Base-by-base conservation (phyloP, 2,888 invertebrate genomes). In the Tachystola acroxantha region DNA sequence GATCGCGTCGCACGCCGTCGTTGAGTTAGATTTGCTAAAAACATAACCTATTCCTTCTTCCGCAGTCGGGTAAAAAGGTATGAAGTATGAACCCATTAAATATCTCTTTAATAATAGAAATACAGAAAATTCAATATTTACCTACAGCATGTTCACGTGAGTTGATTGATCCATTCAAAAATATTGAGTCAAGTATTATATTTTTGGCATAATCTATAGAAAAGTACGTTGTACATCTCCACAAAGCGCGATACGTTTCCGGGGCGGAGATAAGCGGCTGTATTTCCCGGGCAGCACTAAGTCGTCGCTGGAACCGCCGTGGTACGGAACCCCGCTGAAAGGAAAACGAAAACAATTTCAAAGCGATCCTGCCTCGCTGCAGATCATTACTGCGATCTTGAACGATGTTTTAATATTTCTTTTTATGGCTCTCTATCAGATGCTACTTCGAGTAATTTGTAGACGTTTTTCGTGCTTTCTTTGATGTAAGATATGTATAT, bases 261-360 rank as follows among this genome's bases (percentile, higher is more conserved):
- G 51, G 49, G 36, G 46, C 37, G 43, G 39, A 55, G 60, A 59
- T 60, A 62, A 64, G 59, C 56, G 43, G 39, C 37, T 50, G 59
- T 56, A 57, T 59, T 64, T 59, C 55, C 55, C 48, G 48, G 37
- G 36, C 42, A 42, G 49, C 53, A 52, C 53, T 60, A 57, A 61
- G 54, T 55, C 60, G 48, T 43, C 52, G 42, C 42, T 50, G 53
- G 26, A 33, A 55, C 47, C 16, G 16, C 6, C 16, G 16, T 16
- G 16, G 16, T 27, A 7, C 28, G 20, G 26, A 33, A 55, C 47
- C 50, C 45, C 46, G 42, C 51, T 56, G 53, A 60, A 64, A 64
- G 57, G 59, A 70, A 70, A 72, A 72, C 60, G 64, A 74, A 77
- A 75, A 77, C 69, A 73, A 74, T 76, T 66, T 67, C 63, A 63